Evolutionary conservation across 2,113 vertebrate genomes (phyloP).

Genomic region (Delphinus delphis): DNA sequence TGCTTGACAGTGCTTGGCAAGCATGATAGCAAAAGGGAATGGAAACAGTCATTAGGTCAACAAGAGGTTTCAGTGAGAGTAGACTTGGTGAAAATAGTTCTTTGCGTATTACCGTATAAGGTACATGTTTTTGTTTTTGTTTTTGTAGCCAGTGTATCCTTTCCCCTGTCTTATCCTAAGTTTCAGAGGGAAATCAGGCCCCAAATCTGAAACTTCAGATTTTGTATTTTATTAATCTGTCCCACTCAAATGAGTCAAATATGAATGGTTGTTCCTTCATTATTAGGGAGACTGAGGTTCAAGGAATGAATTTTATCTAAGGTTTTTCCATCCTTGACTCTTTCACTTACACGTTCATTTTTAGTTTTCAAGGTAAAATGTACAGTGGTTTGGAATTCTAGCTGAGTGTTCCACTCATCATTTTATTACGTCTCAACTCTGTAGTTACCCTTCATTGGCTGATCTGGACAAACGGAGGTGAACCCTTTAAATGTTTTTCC

Average conservation of each 20-base stretch:
- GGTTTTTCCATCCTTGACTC: not conserved
- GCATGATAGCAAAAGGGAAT: not conserved
- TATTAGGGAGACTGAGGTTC: not conserved
- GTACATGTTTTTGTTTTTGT: not conserved
- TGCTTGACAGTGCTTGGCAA: not conserved
- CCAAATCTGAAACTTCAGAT: not conserved
- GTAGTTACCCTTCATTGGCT: not conserved
- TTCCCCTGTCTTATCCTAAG: not conserved
- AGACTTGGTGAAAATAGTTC: not conserved
- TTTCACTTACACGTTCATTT: not conserved
- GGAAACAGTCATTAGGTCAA: not conserved
- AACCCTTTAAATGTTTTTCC: not conserved
- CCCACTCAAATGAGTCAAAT: not conserved
- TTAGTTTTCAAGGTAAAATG: not conserved
- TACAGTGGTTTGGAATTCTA: not conserved
- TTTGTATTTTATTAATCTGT: not conserved
- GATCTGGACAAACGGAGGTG: not conserved
- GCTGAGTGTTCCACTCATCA: not conserved
- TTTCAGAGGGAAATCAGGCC: not conserved
- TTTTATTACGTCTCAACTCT: not conserved
- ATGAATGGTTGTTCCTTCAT: not conserved
- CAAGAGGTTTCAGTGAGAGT: not conserved
- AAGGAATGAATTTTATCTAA: not conserved
- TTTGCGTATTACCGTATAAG: not conserved
- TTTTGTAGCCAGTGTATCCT: not conserved